phyloP scores from a whole-genome alignment of 2,888 invertebrate species.

The Lutraria lutraria region DNA sequence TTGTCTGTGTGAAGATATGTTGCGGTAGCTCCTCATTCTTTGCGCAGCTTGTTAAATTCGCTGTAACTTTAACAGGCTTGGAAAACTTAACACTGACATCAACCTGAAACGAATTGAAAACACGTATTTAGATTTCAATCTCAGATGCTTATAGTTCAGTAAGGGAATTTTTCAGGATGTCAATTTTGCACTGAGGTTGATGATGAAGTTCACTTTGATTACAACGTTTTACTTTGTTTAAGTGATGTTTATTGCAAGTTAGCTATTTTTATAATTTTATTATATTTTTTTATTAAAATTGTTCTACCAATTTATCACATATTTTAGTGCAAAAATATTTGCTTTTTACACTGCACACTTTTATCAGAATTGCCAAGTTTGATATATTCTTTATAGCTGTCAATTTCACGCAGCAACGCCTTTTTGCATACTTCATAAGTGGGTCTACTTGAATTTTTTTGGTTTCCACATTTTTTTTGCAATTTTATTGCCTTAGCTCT shows the following conservation, averaged over 20 bases:
- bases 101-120: conserved; percentile 57
- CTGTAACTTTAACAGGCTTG: conserved; percentile 62
- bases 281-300: not conserved
- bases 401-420: not conserved
- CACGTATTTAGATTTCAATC: not conserved
- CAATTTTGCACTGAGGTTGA: too few species aligned
- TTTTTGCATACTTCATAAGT: not conserved
- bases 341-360: not conserved
- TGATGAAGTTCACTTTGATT: too few species aligned
- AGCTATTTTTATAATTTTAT: too few species aligned
- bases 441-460: not conserved
- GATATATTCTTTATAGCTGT: not conserved
- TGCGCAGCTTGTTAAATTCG: conserved; percentile 74
- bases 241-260: too few species aligned
- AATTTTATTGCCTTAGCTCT: not conserved
- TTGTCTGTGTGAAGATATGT: conserved; percentile 72
- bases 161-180: too few species aligned
- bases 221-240: too few species aligned
- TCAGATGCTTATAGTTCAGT: too few species aligned
- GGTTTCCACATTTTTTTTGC: not conserved
- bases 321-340: not conserved
- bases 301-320: not conserved
- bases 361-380: not conserved
- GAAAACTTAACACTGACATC: conserved; percentile 55
- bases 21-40: conserved; percentile 75